phyloP scores from a whole-genome alignment of 2,888 invertebrate species.

The Ferdinandea cuprea region DNA sequence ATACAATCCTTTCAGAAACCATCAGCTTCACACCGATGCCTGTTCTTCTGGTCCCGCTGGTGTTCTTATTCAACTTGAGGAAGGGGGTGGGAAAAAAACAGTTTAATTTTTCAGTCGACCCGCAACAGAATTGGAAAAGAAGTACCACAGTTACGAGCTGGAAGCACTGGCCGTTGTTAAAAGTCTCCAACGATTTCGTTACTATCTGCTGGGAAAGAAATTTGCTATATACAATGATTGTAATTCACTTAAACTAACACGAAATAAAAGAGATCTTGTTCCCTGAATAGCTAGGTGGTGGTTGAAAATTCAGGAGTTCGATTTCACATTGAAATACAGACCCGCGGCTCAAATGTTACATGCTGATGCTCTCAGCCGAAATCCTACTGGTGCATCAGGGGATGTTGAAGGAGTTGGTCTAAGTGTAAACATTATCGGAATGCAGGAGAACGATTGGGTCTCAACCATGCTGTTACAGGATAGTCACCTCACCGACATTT shows the following conservation, averaged over 20 bases:
- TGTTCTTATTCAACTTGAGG: too few relatives aligned
- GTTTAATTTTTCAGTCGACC: too few relatives aligned
- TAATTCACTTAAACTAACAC: background rate
- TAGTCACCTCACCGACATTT: background rate
- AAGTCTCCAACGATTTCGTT: too few relatives aligned
- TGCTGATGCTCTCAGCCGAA: conserved; percentile 16
- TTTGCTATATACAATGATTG: conserved; percentile 2
- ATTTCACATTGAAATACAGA: conserved; percentile 5
- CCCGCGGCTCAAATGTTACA: conserved; percentile 11
- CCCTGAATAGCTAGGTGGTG: too few relatives aligned
- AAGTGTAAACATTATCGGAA: background rate
- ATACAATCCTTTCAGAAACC: background rate
- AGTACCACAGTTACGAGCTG: too few relatives aligned
- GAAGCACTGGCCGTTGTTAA: too few relatives aligned
- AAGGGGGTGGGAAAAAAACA: too few relatives aligned
- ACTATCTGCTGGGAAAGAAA: background rate
- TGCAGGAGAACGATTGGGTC: background rate
- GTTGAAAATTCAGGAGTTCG: conserved; percentile 9
- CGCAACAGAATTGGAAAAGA: too few relatives aligned
- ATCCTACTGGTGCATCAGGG: background rate
- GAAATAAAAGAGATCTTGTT: too few relatives aligned
- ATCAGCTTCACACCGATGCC: too few relatives aligned
- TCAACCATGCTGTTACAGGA: conserved; percentile 11
- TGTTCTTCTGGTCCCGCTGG: too few relatives aligned
- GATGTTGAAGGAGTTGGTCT: conserved; percentile 7